Conservation (phyloP, 2,113 vertebrate genomes). For the Pantherophis guttatus region DNA sequence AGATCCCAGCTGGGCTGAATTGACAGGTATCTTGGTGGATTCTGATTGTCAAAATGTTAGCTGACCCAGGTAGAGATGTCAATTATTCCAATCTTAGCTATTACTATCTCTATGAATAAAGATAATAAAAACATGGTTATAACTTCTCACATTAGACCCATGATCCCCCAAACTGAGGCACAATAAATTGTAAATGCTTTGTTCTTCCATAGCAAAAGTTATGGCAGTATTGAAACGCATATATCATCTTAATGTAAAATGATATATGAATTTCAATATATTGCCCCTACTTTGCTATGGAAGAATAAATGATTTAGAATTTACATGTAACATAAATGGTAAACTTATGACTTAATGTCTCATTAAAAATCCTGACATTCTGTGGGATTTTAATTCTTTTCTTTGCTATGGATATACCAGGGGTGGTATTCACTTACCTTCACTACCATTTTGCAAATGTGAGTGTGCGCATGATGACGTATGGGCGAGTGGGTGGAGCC, state of each 20-base stretch:
- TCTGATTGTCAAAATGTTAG: not conserved
- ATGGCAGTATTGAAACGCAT: not conserved
- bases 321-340: not conserved
- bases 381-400: not conserved
- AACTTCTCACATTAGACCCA: not conserved
- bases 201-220: not conserved
- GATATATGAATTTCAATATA: not conserved
- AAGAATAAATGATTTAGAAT: too few species aligned
- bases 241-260: not conserved
- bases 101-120: not conserved
- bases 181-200: not conserved
- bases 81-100: not conserved
- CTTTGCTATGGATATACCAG: not conserved
- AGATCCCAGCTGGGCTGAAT: not conserved
- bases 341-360: not conserved
- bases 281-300: not conserved
- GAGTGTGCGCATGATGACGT: too few species aligned
- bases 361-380: not conserved
- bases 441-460: too few species aligned
- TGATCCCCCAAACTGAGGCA: not conserved
- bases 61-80: not conserved
- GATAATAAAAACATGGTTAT: not conserved
- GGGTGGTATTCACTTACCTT: too few species aligned
- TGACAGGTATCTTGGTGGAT: not conserved
- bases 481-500: too few species aligned